A percentile compares a stretch with the other conserved stretches of the same genome.
phyloP scores from a whole-genome alignment of 2,113 vertebrate genomes.

The Piprites chloris region DNA sequence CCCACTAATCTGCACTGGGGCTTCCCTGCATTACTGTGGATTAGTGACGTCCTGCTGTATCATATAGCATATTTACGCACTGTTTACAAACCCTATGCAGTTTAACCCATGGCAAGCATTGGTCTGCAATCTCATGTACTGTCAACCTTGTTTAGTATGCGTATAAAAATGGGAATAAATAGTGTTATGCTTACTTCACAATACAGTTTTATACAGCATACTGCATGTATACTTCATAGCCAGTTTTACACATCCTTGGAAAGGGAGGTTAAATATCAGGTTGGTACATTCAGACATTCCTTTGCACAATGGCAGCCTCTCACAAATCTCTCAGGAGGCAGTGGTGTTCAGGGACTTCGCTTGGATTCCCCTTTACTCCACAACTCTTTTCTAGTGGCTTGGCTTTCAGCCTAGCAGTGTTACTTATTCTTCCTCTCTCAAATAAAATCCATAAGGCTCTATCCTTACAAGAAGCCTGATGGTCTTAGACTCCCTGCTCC shows the following conservation, averaged over 20 bases:
- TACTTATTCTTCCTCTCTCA: background rate
- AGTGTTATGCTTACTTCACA: background rate
- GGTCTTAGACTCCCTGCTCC: background rate
- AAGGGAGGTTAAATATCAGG: background rate
- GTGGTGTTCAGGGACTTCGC: background rate
- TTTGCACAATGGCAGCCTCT: background rate
- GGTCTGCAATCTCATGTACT: background rate
- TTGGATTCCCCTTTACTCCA: background rate
- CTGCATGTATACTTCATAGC: background rate
- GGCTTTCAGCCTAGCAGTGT: background rate
- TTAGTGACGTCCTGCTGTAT: slow-evolving; percentile 40
- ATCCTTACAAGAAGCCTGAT: background rate
- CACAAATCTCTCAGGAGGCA: background rate
- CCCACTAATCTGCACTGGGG: slow-evolving; percentile 37
- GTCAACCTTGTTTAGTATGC: background rate
- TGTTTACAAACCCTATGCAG: background rate
- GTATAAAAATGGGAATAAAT: background rate
- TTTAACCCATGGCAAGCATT: background rate
- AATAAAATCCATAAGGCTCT: background rate
- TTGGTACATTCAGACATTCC: accelerated
- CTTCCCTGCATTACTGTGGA: slow-evolving; percentile 55
- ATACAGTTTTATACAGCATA: background rate
- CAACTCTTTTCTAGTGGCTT: background rate
- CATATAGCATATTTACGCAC: background rate
- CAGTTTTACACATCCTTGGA: background rate